phyloP scores from a whole-genome alignment of 1,140 invertebrate species.

The Pemphigus obesinymphae region DNA sequence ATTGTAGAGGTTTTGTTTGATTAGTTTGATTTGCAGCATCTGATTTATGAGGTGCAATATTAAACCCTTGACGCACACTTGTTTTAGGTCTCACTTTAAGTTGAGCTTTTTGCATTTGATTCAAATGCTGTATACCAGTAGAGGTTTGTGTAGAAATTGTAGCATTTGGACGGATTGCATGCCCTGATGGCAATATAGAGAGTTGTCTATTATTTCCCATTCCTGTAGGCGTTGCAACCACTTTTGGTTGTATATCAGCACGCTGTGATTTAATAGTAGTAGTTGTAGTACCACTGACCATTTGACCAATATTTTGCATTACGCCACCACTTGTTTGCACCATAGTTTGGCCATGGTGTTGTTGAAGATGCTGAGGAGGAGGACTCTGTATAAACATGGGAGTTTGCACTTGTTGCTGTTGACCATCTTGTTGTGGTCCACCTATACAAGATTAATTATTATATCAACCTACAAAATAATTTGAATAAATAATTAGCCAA shows the following conservation, averaged over 20 bases:
- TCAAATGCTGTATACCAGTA: slow-evolving; percentile 52
- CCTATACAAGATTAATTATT: background rate
- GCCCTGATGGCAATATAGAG: slow-evolving; percentile 50
- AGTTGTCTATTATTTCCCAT: slow-evolving; percentile 44
- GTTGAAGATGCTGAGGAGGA: slow-evolving; percentile 56
- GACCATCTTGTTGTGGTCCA: slow-evolving; percentile 62
- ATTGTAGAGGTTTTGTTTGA: slow-evolving; percentile 14
- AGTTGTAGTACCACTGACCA: slow-evolving; percentile 24
- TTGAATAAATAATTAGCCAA: too few relatives aligned
- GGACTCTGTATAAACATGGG: slow-evolving; percentile 80
- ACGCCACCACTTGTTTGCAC: slow-evolving; percentile 40
- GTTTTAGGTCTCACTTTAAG: slow-evolving; percentile 45
- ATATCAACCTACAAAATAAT: too few relatives aligned
- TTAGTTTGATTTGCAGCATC: slow-evolving; percentile 69
- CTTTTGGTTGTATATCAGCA: slow-evolving; percentile 47
- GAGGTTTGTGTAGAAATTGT: slow-evolving; percentile 74
- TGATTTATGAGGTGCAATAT: slow-evolving; percentile 60
- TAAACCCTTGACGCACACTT: slow-evolving; percentile 32
- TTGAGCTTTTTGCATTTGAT: slow-evolving; percentile 43
- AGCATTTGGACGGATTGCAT: slow-evolving; percentile 62
- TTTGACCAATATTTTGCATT: slow-evolving; percentile 41
- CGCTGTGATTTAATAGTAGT: slow-evolving; percentile 43
- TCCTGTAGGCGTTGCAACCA: slow-evolving; percentile 35
- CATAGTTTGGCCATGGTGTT: slow-evolving; percentile 58
- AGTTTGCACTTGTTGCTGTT: slow-evolving; percentile 48